Percentiles rank a stretch among this genome's conserved stretches.
phyloP scores from a whole-genome alignment of 37 sponge, comb jelly and placozoan genomes.

The Halisarca cf. caerulea region DNA sequence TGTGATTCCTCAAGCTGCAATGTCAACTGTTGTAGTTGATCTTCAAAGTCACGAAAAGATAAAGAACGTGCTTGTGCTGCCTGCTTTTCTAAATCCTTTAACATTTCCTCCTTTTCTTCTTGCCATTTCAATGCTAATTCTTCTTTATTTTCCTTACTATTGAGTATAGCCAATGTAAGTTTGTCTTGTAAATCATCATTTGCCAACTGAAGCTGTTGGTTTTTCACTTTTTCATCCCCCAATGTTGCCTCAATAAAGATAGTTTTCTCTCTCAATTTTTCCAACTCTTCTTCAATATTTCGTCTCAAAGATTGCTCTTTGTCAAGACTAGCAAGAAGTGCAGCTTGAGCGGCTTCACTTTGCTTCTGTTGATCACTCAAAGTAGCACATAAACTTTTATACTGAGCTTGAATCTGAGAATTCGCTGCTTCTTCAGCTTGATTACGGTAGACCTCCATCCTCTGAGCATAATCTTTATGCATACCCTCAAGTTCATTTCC shows the following conservation, averaged over 20 bases:
- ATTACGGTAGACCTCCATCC: conserved; percentile 27
- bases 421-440: conserved; percentile 63
- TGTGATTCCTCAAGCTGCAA: conserved; percentile 14
- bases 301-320: not conserved
- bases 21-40: not conserved
- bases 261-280: not conserved
- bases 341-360: conserved; percentile 17
- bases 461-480: conserved; percentile 7
- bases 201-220: not conserved
- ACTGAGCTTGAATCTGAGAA: conserved; percentile 47
- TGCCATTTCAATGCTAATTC: not conserved
- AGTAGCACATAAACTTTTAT: conserved; percentile 30
- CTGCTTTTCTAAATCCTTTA: not conserved
- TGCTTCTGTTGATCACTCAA: conserved; percentile 53
- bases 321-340: not conserved
- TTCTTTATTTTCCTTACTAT: not conserved
- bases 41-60: not conserved
- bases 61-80: not conserved
- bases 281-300: not conserved
- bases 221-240: not conserved
- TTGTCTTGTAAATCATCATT: not conserved
- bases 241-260: conserved; percentile 1
- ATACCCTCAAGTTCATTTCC: not conserved
- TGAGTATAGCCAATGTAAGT: not conserved
- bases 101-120: not conserved